These are phyloP conservation scores for Characodon lateralis DNA, from an alignment of 2,797 vertebrate genomes.

Conservation along the genomic window DNA sequence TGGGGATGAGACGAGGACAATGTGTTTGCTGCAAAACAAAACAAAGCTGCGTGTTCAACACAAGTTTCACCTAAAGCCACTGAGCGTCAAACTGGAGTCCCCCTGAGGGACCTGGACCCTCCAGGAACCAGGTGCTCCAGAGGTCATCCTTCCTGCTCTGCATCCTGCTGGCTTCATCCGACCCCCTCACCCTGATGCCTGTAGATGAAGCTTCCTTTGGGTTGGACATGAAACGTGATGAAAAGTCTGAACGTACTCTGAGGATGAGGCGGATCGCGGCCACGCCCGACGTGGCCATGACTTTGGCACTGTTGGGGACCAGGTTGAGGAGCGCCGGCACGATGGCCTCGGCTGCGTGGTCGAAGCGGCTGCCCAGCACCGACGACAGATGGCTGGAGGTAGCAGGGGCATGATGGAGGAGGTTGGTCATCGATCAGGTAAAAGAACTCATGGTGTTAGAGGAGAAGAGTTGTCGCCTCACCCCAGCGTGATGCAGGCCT, in stretches of 20 bases:
- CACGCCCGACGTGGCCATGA: conserved; percentile 93
- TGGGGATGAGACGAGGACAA: conserved; percentile 91
- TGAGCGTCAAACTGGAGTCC: not conserved
- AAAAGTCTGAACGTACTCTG: conserved; percentile 77
- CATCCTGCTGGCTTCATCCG: no score
- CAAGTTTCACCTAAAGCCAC: not conserved
- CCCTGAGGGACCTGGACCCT: no score
- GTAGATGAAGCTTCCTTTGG: not conserved
- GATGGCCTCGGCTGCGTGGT: conserved; percentile 91
- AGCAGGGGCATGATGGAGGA: not conserved
- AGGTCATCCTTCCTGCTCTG: no score
- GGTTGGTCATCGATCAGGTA: not conserved
- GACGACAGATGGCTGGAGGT: conserved; percentile 87
- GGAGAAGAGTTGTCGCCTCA: conserved; percentile 61
- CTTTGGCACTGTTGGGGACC: conserved; percentile 94
- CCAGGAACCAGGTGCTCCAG: no score
- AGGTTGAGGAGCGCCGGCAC: conserved; percentile 92
- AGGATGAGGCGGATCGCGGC: conserved; percentile 92
- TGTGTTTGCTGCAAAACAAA: conserved; percentile 85
- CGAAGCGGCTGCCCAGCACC: conserved; percentile 91
- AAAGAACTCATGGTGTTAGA: not conserved
- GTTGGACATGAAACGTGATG: not conserved
- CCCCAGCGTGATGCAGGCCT: conserved; percentile 95
- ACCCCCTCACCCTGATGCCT: not conserved
- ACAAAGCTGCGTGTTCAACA: not conserved